These are phyloP conservation scores for Drosophila neutralis DNA, from an alignment of 2,888 invertebrate species.

Conservation along the genomic window DNA sequence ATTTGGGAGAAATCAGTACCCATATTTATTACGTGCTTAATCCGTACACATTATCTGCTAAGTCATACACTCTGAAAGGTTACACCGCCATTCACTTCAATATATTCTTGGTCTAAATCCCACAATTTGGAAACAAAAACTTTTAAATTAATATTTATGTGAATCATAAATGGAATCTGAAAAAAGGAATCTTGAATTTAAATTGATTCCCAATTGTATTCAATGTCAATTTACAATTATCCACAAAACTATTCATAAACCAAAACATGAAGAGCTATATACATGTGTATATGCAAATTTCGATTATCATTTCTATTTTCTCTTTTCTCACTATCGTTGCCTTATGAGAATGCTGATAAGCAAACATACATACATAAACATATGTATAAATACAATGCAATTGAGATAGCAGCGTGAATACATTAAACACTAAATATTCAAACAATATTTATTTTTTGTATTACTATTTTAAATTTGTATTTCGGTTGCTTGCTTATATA, in stretches of 20 bases:
- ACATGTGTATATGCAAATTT: background rate
- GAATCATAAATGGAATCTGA: background rate
- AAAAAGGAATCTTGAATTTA: background rate
- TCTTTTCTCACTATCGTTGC: slow-evolving; percentile 14
- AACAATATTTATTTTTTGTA: slow-evolving; percentile 10
- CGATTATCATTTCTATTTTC: slow-evolving; percentile 13
- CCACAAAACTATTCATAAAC: background rate
- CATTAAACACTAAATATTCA: slow-evolving; percentile 13
- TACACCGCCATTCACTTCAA: background rate
- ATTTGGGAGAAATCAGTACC: background rate
- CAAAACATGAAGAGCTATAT: background rate
- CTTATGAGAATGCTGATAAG: background rate
- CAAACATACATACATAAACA: background rate
- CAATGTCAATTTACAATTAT: background rate
- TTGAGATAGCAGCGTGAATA: slow-evolving; percentile 17
- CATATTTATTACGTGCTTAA: background rate
- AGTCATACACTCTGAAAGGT: background rate
- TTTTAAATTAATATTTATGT: background rate
- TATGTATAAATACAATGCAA: slow-evolving; percentile 15
- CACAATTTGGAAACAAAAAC: background rate
- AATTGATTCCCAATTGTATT: background rate
- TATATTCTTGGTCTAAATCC: background rate
- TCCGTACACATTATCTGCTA: background rate
- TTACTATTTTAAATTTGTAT: slow-evolving; percentile 23
- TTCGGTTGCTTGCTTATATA: background rate